Conservation (phyloP, 1,140 invertebrate genomes). For the Vanessa atalanta region DNA sequence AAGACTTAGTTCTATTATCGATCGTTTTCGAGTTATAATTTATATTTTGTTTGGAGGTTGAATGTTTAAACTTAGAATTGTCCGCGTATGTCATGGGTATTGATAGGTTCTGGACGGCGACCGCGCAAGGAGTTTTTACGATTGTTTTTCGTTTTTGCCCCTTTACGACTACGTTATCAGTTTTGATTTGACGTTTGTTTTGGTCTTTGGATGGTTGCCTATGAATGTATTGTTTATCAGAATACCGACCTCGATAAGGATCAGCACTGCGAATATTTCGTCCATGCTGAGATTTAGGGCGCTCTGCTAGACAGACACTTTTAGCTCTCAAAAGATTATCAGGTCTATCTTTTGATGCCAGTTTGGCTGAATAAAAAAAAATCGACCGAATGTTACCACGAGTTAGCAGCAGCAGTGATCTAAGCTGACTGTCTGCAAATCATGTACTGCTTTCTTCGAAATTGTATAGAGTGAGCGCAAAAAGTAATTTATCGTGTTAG, state of each 20-base stretch:
- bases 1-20: slow-evolving; percentile 69
- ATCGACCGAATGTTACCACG: slow-evolving; percentile 32
- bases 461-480: slow-evolving; percentile 69
- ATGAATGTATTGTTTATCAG: slow-evolving; percentile 53
- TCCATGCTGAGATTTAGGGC: slow-evolving; percentile 60
- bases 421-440: slow-evolving; percentile 63
- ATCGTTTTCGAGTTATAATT: slow-evolving; percentile 46
- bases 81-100: slow-evolving; percentile 73
- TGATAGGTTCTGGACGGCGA: slow-evolving; percentile 67
- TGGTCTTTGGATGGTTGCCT: slow-evolving; percentile 41
- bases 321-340: slow-evolving; percentile 61
- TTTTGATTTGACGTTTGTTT: slow-evolving; percentile 45
- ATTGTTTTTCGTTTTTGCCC: slow-evolving; percentile 57
- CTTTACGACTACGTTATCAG: slow-evolving; percentile 54
- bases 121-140: slow-evolving; percentile 63
- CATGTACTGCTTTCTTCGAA: slow-evolving; percentile 65
- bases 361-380: slow-evolving; percentile 37
- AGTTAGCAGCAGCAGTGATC: slow-evolving; percentile 46
- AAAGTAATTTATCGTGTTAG: slow-evolving; percentile 77
- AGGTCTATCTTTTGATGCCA: slow-evolving; percentile 52
- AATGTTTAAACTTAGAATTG: slow-evolving; percentile 55
- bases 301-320: slow-evolving; percentile 62
- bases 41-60: slow-evolving; percentile 62
- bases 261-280: slow-evolving; percentile 61
- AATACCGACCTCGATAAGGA: slow-evolving; percentile 43